phyloP scores from a whole-genome alignment of 2,113 vertebrate genomes.

The Romanogobio albipinnatus region DNA sequence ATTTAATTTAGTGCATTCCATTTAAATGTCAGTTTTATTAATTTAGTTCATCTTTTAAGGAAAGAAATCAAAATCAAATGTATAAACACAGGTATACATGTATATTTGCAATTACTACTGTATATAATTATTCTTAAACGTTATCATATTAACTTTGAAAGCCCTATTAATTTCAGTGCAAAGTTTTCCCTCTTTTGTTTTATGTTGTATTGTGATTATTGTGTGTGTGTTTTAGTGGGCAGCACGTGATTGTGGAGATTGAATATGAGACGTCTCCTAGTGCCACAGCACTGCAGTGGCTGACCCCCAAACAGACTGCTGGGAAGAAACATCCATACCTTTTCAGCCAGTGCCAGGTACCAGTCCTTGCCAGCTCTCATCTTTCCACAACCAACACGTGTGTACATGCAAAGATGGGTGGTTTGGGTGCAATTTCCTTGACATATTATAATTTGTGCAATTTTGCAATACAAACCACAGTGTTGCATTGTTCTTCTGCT shows the following conservation, averaged over 20 bases:
- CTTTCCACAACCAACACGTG: background rate
- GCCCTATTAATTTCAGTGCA: background rate
- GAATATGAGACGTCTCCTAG: conserved; percentile 89
- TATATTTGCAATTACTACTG: background rate
- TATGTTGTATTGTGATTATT: background rate
- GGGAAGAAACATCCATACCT: conserved; percentile 92
- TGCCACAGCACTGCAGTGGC: conserved; percentile 93
- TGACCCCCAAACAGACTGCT: conserved; percentile 90
- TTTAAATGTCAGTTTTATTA: background rate
- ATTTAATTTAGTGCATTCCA: background rate
- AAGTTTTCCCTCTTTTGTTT: background rate
- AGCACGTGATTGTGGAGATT: conserved; percentile 90
- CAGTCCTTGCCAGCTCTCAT: background rate
- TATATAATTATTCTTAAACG: background rate
- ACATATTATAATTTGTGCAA: background rate
- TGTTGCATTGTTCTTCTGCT: background rate
- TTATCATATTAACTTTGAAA: background rate
- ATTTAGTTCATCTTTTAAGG: background rate
- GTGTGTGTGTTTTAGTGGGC: conserved; percentile 78
- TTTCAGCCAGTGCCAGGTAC: conserved; percentile 96
- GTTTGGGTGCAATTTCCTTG: background rate
- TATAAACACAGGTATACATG: no score
- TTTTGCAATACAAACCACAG: background rate
- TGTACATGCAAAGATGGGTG: background rate
- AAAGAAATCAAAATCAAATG: background rate